Evolutionary conservation across 2,797 vertebrate species (phyloP), one percentile per base, ranked within the genome.

Genomic region (Brachyalestes nurse): DNA sequence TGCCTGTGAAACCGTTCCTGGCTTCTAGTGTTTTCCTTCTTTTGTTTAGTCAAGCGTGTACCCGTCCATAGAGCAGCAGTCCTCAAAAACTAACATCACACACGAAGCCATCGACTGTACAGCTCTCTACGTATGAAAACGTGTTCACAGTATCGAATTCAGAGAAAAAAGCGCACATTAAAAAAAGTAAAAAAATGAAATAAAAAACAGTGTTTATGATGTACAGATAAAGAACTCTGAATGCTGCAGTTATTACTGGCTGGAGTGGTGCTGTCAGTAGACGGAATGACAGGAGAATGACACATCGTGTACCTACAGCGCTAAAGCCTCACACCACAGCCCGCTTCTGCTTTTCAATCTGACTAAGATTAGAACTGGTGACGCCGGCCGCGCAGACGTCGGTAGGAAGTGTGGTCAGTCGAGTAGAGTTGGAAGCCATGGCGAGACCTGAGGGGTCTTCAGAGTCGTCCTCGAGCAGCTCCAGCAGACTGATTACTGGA

Each of bases 121-220:
- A 89, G 49, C 49, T 86, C 84, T 78, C 38, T 66, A 87, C 84
- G 84, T 78, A 72, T 57, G 65, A 77, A 75, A 87, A 85, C 60
- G 82, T 77, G 40, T 83, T 88, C 84, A 89, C 86, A 89, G 84
- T 82, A 84, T 79, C 71, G 86, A 90, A 84, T 90, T 76, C 51
- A 83, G 45, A 80, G 76, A 34, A 34, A 34, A 34, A 83, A 84
- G 88, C 34, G 86, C 81, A 85, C 72, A 23, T 2, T 58, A 38
- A 75, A 79, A 83, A 85, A 86, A 83, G 53, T 25, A 77, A 71
- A 62, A 21, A 47, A 71, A 66, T 1, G 53, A 80, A 81, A 80
- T 60, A 70, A 77, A 85, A 76, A 80, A 80, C 66, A 42, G 42
- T 77, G 76, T 69, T 2, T 49, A 78, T 70, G 76, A 62, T 73